Conservation (phyloP, 2,797 vertebrate species). For the Sebastes hopkinsi region DNA sequence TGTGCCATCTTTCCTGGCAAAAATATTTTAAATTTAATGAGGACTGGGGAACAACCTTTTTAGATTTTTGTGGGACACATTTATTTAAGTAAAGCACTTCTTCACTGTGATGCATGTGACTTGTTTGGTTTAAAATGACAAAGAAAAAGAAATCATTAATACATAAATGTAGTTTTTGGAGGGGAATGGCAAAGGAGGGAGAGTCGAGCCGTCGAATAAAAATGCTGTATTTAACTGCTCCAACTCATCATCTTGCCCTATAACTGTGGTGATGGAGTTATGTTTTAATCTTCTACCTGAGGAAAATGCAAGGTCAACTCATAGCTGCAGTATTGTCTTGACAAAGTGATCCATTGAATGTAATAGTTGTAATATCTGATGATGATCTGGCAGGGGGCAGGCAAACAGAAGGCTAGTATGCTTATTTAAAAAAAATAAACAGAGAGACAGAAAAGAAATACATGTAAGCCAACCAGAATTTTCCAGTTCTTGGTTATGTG, state of each 20-base stretch:
- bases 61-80: not conserved
- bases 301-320: not conserved
- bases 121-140: not conserved
- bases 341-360: not conserved
- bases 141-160: not conserved
- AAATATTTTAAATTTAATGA: not conserved
- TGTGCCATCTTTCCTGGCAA: not conserved
- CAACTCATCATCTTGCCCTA: not conserved
- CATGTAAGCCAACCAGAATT: not conserved
- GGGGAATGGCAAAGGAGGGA: not conserved
- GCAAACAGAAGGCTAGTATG: not conserved
- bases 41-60: not conserved
- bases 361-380: not conserved
- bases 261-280: not conserved
- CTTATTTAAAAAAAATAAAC: not conserved
- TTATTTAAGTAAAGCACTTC: not conserved
- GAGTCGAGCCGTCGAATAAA: not conserved
- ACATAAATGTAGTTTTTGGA: not conserved
- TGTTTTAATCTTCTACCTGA: not conserved
- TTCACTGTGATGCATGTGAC: not conserved
- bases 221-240: not conserved
- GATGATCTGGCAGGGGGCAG: rapidly evolving
- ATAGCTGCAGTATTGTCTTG: not conserved
- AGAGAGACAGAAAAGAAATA: not conserved
- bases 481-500: not conserved